Conservation (phyloP, 2,888 invertebrate species). For the Myathropa florea region DNA sequence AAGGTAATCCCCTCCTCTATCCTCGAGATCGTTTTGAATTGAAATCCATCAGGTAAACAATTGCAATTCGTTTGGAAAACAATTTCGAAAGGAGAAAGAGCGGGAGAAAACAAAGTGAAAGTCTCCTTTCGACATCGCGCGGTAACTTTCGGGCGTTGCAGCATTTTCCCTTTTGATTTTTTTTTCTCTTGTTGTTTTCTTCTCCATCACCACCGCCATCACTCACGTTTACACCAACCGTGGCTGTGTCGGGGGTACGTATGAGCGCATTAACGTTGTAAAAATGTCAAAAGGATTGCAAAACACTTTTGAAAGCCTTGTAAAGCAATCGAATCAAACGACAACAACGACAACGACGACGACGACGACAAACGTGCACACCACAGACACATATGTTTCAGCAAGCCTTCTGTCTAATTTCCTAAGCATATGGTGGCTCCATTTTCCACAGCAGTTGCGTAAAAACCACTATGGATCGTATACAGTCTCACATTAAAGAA, state of each 20-base stretch:
- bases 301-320: slow-evolving; percentile 62
- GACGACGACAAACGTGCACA: slow-evolving; percentile 1
- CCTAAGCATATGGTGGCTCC: slow-evolving; percentile 57
- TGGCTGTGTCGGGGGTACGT: background rate
- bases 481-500: slow-evolving; percentile 43
- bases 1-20: background rate
- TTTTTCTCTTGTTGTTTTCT: background rate
- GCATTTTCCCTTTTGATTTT: slow-evolving; percentile 54
- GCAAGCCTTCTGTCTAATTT: slow-evolving; percentile 56
- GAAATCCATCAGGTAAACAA: slow-evolving; percentile 23
- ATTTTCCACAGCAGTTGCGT: slow-evolving; percentile 58
- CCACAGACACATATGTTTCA: slow-evolving; percentile 25
- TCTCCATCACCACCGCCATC: slow-evolving; percentile 30
- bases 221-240: slow-evolving; percentile 43
- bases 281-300: slow-evolving; percentile 67
- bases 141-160: slow-evolving; percentile 64
- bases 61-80: slow-evolving; percentile 31
- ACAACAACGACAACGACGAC: background rate
- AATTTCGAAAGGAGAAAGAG: slow-evolving; percentile 59
- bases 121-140: slow-evolving; percentile 50
- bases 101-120: slow-evolving; percentile 69
- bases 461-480: slow-evolving; percentile 36
- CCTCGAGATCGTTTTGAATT: background rate
- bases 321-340: slow-evolving; percentile 32
- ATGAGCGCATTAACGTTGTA: slow-evolving; percentile 27